Base-by-base conservation (phyloP, 2,797 vertebrate species). In the Anguilla pacifica region DNA sequence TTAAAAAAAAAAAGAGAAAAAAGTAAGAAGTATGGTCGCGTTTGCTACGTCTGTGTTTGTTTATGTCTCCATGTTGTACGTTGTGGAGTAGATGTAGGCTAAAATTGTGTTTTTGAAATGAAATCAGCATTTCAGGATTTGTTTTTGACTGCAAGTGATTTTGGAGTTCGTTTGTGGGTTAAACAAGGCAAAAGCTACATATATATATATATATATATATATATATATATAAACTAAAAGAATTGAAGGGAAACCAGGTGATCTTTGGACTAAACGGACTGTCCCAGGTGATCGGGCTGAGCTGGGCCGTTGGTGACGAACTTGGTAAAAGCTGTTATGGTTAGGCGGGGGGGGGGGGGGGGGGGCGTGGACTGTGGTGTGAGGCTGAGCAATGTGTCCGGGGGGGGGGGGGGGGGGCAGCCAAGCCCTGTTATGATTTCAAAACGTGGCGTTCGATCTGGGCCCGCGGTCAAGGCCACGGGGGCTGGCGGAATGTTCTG, bases 391-490 rank as follows among this genome's bases (percentile, higher is more conserved):
- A 35, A 35, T 1, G 35, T 35, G 35, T 35, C 35, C 1, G 35
- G 22, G 72, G 64, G 2, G 3, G 82, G 11, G 10, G 82, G 15
- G 61, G 22, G 13, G 57, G 64, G 83, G 79, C 83, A 64, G 82
- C 46, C 2, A 1, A 28, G 49, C 87, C 89, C 35, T 6, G 28
- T 67, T 70, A 39, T 83, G n/a, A 87, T 87, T 87, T 87, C 86
- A 83, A 83, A 70, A 83, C 64, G 15, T 15, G 2, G 28, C 13
- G 70, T 19, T 19, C 5, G 9, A 31, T 31, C 31, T 72, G n/a
- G 28, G 70, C 28, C 2, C 22, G 22, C n/a, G n/a, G n/a, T 28
- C 64, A 28, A 70, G 64, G 22, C 31, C 9, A 19, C 9, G 70
- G 31, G 28, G 31, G 70, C 70, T 72, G 35, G 35, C 70, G 31